A percentile compares a stretch with the other conserved stretches of the same genome.
Conservation (phyloP, 2,888 invertebrate species). For the Tenthredo livida region DNA sequence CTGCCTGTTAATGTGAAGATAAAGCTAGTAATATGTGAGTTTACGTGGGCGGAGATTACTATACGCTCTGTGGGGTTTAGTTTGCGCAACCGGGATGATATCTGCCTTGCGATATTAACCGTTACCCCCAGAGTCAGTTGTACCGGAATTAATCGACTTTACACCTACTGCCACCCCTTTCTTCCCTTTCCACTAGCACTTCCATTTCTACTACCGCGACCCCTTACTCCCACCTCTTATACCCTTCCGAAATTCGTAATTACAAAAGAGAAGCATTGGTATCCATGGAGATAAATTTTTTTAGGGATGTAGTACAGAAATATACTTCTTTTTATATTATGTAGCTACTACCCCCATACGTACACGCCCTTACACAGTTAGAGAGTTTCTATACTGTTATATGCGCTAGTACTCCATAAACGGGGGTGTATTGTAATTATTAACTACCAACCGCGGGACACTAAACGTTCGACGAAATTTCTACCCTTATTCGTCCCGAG, state of each 20-base stretch:
- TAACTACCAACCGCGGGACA: conserved; percentile 9
- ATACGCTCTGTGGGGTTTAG: conserved; percentile 49
- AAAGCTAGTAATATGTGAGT: conserved; percentile 54
- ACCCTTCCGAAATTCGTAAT: not conserved
- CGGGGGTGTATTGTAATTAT: not conserved
- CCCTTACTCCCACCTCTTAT: not conserved
- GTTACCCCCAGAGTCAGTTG: conserved; percentile 34
- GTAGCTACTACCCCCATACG: too few species aligned
- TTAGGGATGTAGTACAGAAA: not conserved
- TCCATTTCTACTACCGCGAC: not conserved
- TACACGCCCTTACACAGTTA: not conserved
- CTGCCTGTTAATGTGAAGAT: conserved; percentile 52
- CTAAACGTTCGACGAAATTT: conserved; percentile 6
- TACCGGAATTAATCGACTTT: conserved; percentile 45
- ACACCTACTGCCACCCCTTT: conserved; percentile 9
- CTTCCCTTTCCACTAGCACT: not conserved
- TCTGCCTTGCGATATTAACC: conserved; percentile 50
- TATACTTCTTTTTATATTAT: not conserved
- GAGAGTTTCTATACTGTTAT: not conserved
- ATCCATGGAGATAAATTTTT: not conserved
- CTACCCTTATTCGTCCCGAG: conserved; percentile 7
- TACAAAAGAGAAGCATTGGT: not conserved
- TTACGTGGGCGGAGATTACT: conserved; percentile 52
- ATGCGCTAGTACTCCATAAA: not conserved
- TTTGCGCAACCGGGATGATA: conserved; percentile 52